Base-by-base conservation (phyloP, 2,888 invertebrate genomes). In the Acanthococcus lagerstroemiae region DNA sequence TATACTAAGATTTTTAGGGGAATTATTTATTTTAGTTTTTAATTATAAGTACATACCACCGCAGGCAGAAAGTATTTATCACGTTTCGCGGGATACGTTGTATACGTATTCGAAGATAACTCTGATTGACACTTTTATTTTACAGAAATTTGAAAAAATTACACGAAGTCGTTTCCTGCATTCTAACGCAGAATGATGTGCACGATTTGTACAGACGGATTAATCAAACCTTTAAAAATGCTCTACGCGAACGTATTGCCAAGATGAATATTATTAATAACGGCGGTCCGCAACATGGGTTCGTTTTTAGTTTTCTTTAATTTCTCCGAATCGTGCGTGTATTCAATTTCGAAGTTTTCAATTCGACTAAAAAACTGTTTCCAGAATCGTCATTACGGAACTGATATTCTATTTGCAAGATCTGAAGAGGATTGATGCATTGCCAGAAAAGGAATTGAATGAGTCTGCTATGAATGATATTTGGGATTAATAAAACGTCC, bases 271-370 rank as follows among this genome's bases (percentile, higher is more conserved):
- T 96, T 71, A 84, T 86, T 66, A 95, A 93, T 72, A 92, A 95
- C 78, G 95, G 95, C n/a, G 94, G 95, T 55, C 95, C 95, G 1
- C 92, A 95, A 75, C 95, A 95, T 76, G 95, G 94, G 81, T 81
- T 75, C 46, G 54, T 55, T 24, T 15, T 17, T 65, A 37, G 37
- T 7, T 9, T 37, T 37, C 7, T 37, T 37, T 37, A 37, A 15
- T 37, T 15, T 37, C 15, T 37, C 37, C 7, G 37, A n/a, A n/a
- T n/a, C n/a, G n/a, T n/a, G n/a, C n/a, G n/a, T n/a, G n/a, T n/a
- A n/a, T n/a, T n/a, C 37, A 37, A 37, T 37, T 37, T 37, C n/a
- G n/a, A 15, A 37, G 37, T 15, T 37, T 15, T 9, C 15, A 37
- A 37, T 37, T 3, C 2, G 1, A 37, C 2, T 9, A 9, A 2